These are phyloP conservation scores for Thalassarche chlororhynchos DNA, from an alignment of 2,113 vertebrate species.

Conservation along the genomic window DNA sequence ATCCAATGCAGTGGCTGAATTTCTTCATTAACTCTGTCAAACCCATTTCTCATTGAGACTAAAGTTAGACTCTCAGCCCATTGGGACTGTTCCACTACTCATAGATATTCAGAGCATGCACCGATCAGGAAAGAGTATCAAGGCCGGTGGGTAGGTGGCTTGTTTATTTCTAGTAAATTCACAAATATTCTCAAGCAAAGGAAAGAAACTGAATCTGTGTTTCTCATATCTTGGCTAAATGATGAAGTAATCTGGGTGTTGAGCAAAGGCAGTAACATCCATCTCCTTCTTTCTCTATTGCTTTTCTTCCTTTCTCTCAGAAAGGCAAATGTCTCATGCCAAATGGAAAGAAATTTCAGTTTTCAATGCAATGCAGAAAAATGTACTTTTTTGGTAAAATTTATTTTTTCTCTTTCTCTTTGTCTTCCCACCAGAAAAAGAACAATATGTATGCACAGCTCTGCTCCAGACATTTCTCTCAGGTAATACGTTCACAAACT, in stretches of 20 bases:
- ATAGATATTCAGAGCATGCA: background rate
- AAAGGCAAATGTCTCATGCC: conserved; percentile 27
- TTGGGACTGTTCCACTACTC: background rate
- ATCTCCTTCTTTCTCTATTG: background rate
- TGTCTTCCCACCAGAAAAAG: background rate
- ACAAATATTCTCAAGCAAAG: background rate
- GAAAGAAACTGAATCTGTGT: background rate
- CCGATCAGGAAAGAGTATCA: accelerated
- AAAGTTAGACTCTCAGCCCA: background rate
- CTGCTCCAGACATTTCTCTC: background rate
- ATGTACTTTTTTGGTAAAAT: background rate
- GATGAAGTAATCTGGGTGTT: background rate
- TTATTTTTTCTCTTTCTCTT: background rate
- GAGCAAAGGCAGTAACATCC: conserved; percentile 15
- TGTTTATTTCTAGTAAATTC: conserved; percentile 10
- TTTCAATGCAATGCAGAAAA: background rate
- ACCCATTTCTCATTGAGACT: background rate
- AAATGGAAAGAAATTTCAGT: background rate
- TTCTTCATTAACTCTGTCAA: background rate
- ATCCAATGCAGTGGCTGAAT: background rate
- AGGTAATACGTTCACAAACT: background rate
- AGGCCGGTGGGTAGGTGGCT: background rate
- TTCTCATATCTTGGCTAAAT: background rate
- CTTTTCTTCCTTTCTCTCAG: background rate
- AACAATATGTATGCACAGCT: background rate